phyloP scores from a whole-genome alignment of 1,140 invertebrate genomes.

The Macrosteles quadrilineatus region DNA sequence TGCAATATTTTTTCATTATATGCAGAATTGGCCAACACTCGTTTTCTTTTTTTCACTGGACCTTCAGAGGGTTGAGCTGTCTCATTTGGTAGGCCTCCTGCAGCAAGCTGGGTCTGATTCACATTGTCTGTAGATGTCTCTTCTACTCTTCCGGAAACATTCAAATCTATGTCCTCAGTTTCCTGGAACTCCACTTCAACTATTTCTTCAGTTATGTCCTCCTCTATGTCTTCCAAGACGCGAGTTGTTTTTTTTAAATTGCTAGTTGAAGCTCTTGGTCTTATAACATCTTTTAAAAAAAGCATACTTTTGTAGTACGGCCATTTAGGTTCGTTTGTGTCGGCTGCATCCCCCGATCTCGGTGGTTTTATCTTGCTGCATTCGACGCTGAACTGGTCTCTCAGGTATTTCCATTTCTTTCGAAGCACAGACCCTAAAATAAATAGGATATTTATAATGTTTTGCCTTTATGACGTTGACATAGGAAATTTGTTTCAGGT shows the following conservation, averaged over 20 bases:
- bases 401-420: conserved; percentile 1
- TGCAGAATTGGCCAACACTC: background rate
- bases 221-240: background rate
- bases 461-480: conserved; percentile 2
- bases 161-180: background rate
- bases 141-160: conserved; percentile 8
- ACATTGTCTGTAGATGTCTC: conserved; percentile 7
- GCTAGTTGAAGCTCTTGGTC: conserved; percentile 15
- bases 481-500: background rate
- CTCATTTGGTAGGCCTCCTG: background rate
- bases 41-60: conserved; percentile 1
- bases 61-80: background rate
- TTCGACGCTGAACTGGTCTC: conserved; percentile 16
- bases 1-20: conserved; percentile 28
- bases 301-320: conserved; percentile 7
- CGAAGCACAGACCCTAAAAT: conserved; percentile 1
- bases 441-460: background rate
- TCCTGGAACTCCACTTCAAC: background rate
- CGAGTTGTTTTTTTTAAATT: conserved; percentile 17
- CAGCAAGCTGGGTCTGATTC: background rate
- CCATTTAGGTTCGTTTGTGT: conserved; percentile 13
- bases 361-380: conserved; percentile 3
- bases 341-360: background rate
- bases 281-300: conserved; percentile 17
- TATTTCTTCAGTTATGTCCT: background rate